phyloP scores from a whole-genome alignment of 2,888 invertebrate species.

The Amphipyra tragopoginis region DNA sequence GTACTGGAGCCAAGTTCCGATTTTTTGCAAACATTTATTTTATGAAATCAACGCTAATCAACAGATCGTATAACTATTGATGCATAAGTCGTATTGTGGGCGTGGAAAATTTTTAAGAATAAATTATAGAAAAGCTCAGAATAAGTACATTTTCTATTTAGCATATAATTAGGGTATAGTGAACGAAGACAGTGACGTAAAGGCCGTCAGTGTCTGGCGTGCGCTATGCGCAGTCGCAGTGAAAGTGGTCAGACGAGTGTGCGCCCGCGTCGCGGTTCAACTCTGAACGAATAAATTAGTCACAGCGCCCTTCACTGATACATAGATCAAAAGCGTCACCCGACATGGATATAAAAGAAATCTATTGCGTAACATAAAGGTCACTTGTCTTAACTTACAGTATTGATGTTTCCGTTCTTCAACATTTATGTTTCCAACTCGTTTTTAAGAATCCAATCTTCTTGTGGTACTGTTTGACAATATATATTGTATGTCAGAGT shows the following conservation, averaged over 20 bases:
- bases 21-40: constrained; percentile 31
- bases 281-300: constrained; percentile 53
- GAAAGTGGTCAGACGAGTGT: constrained; percentile 58
- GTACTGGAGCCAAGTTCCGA: constrained; percentile 24
- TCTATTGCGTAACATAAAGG: constrained; percentile 42
- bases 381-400: constrained; percentile 11
- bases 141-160: constrained; percentile 20
- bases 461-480: too few relatives aligned
- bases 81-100: constrained; percentile 1
- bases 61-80: constrained; percentile 7
- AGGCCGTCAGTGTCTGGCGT: constrained; percentile 40
- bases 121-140: constrained; percentile 11
- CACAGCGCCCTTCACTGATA: constrained; percentile 57
- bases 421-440: neutral
- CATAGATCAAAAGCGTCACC: constrained; percentile 30
- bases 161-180: constrained; percentile 24
- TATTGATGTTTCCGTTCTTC: neutral
- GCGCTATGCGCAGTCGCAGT: constrained; percentile 55
- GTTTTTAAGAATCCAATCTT: too few relatives aligned
- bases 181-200: constrained; percentile 34
- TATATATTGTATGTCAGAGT: too few relatives aligned
- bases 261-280: constrained; percentile 41
- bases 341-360: constrained; percentile 40
- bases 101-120: constrained; percentile 26
- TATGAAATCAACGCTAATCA: constrained; percentile 18